phyloP scores from a whole-genome alignment of 2,113 vertebrate genomes.

The Amazona guildingii region DNA sequence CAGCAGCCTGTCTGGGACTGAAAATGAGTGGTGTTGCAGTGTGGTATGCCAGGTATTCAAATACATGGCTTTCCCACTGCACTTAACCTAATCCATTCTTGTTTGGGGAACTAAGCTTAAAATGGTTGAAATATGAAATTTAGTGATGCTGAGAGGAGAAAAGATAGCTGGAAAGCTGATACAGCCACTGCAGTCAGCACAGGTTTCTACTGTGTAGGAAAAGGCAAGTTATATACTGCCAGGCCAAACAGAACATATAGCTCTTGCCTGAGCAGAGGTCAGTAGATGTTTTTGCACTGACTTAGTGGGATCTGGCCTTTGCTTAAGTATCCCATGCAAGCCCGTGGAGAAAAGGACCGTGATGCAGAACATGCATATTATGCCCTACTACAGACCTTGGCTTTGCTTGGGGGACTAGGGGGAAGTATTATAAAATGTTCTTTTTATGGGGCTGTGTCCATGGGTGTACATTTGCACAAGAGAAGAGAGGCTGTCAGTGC shows the following conservation, averaged over 20 bases:
- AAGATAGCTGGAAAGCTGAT: not conserved
- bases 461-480: not conserved
- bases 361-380: not conserved
- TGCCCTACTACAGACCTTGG: not conserved
- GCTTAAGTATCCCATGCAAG: not conserved
- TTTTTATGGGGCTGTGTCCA: not conserved
- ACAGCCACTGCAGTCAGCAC: not conserved
- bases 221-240: not conserved
- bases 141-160: not conserved
- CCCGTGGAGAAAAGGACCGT: not conserved
- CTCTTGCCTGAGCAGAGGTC: not conserved
- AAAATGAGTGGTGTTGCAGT: rapidly evolving
- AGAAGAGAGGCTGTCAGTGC: not conserved
- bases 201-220: not conserved
- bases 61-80: not conserved
- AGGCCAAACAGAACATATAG: not conserved
- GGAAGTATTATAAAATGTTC: not conserved
- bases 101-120: not conserved
- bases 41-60: not conserved
- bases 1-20: not conserved
- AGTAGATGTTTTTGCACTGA: not conserved
- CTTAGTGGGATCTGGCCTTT: not conserved
- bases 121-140: not conserved
- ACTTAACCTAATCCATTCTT: not conserved
- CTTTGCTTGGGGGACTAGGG: not conserved